Conservation (phyloP, 1,140 invertebrate genomes). For the Danaus melanippus region DNA sequence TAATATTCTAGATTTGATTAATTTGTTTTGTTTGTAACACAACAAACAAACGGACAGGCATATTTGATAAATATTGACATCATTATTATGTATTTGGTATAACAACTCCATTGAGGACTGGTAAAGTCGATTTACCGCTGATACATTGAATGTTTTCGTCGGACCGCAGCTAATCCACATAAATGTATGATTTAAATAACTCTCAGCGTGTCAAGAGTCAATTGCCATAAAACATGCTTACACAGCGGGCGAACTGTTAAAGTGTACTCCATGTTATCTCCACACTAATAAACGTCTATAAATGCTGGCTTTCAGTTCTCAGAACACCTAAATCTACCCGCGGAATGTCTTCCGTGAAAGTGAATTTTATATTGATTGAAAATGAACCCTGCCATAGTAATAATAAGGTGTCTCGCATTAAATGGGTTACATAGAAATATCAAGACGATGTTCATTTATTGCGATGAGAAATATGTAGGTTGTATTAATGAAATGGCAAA, state of each 20-base stretch:
- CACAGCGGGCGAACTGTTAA: conserved; percentile 14
- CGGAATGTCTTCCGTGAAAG: conserved; percentile 52
- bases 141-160: no score
- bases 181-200: no score
- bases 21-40: background rate
- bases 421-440: conserved; percentile 19
- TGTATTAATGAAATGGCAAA: conserved; percentile 35
- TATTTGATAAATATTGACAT: conserved; percentile 15
- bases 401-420: conserved; percentile 13
- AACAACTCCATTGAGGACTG: conserved; percentile 9
- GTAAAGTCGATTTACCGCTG: no score
- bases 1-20: no score
- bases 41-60: background rate
- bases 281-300: conserved; percentile 41
- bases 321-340: conserved; percentile 49
- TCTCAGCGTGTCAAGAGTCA: conserved; percentile 15
- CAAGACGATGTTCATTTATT: conserved; percentile 31
- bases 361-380: conserved; percentile 19
- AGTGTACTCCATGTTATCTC: conserved; percentile 23
- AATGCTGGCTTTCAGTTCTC: conserved; percentile 38
- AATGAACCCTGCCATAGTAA: conserved; percentile 25
- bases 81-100: conserved; percentile 21
- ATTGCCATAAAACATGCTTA: conserved; percentile 18
- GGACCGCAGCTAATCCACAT: no score
- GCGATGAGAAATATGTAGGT: conserved; percentile 28